Evolutionary conservation across 2,888 invertebrate genomes (phyloP).

Genomic region (Apodemia duryi): DNA sequence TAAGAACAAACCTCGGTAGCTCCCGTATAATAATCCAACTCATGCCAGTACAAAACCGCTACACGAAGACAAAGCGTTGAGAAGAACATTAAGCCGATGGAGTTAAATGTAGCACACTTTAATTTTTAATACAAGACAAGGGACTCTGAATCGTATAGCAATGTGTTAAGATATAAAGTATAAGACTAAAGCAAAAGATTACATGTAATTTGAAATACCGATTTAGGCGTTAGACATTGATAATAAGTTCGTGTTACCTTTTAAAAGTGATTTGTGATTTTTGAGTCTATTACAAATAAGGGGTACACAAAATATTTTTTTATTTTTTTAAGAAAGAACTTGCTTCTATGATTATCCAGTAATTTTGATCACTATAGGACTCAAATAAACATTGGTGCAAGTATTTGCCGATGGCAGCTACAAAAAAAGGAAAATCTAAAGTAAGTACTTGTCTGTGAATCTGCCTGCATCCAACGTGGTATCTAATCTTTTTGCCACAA

Average conservation of each 20-base stretch:
- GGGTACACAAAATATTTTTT: too few relatives aligned
- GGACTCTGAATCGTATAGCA: conserved; percentile 11
- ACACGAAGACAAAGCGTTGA: conserved; percentile 28
- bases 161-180: conserved; percentile 7
- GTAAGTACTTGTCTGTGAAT: too few relatives aligned
- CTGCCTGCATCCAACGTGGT: too few relatives aligned
- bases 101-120: conserved; percentile 30
- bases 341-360: too few relatives aligned
- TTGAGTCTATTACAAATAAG: not conserved
- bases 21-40: conserved; percentile 5
- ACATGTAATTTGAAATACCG: not conserved
- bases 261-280: not conserved
- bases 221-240: conserved; percentile 4
- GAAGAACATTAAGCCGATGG: conserved; percentile 31
- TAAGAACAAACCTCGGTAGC: not conserved
- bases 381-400: too few relatives aligned
- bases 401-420: too few relatives aligned
- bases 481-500: too few relatives aligned
- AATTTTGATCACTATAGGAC: too few relatives aligned
- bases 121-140: not conserved
- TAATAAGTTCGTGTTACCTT: not conserved
- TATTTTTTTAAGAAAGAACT: too few relatives aligned
- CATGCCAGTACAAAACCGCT: conserved; percentile 21
- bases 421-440: too few relatives aligned
- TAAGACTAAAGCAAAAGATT: not conserved